These are phyloP conservation scores for Ammodytes dubius DNA, from an alignment of 2,113 vertebrate genomes.

Conservation along the genomic window DNA sequence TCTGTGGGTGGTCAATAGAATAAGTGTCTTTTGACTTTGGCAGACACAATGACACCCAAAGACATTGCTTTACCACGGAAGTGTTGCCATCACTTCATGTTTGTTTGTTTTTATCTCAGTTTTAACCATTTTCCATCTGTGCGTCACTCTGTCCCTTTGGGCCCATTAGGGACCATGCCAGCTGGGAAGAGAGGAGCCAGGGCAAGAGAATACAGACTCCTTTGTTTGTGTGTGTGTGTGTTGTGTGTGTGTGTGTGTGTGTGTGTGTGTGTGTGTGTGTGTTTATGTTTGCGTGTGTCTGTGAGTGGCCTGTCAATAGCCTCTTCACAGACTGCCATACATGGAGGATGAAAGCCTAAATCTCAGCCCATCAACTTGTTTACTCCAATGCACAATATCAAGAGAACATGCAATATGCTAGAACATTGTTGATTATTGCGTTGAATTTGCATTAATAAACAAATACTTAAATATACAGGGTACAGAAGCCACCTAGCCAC, in stretches of 20 bases:
- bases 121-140: conserved; percentile 14
- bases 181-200: conserved; percentile 60
- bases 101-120: conserved; percentile 23
- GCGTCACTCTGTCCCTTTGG: conserved; percentile 33
- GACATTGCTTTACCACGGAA: not conserved
- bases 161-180: conserved; percentile 28
- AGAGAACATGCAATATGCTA: too few relatives aligned
- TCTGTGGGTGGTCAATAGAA: not conserved
- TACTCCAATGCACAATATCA: not conserved
- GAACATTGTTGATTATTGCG: too few relatives aligned
- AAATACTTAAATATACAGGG: not conserved
- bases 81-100: not conserved
- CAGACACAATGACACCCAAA: not conserved
- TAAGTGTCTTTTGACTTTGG: not conserved
- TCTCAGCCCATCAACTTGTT: conserved; percentile 1
- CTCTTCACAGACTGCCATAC: conserved; percentile 31
- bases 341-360: not conserved
- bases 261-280: conserved; percentile 13
- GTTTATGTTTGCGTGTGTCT: not conserved
- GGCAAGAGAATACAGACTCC: conserved; percentile 59
- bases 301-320: conserved; percentile 30
- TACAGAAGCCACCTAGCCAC: not conserved
- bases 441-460: too few relatives aligned
- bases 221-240: conserved; percentile 60
- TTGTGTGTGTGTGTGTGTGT: conserved; percentile 17